Conservation (phyloP, 2,113 vertebrate species). For the Grallaria varia region DNA sequence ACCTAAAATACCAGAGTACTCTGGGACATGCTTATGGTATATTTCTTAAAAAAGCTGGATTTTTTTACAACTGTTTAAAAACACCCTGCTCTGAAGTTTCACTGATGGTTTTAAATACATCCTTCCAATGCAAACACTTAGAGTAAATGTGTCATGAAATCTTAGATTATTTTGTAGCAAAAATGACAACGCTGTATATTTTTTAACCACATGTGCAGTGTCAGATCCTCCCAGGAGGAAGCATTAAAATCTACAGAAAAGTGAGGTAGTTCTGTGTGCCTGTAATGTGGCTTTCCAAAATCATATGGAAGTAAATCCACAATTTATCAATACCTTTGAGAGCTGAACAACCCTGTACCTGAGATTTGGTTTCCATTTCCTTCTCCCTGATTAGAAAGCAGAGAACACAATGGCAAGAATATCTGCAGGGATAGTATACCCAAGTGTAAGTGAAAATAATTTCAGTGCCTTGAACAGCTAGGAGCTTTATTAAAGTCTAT, state of each 20-base stretch:
- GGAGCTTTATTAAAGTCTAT: neutral
- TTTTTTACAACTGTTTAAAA: conserved; percentile 4
- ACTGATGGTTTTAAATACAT: neutral
- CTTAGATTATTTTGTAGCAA: neutral
- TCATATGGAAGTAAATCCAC: neutral
- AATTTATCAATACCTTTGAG: neutral
- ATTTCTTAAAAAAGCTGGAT: neutral
- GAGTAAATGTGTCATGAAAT: neutral
- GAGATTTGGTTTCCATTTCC: neutral
- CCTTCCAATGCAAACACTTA: neutral
- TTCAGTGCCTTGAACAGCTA: neutral
- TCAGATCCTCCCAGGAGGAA: neutral
- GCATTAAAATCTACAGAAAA: neutral
- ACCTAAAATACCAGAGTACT: neutral
- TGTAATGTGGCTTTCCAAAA: neutral
- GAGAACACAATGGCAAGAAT: neutral
- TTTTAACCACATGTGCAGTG: neutral
- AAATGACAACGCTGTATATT: neutral
- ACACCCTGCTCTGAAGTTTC: neutral
- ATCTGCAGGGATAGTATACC: neutral
- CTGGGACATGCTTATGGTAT: neutral
- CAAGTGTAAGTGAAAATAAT: neutral
- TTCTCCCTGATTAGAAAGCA: neutral
- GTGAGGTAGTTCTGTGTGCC: neutral
- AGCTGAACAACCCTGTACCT: neutral